These are phyloP conservation scores for Drosophila paracracens DNA, from an alignment of 2,888 invertebrate genomes.

Conservation along the genomic window DNA sequence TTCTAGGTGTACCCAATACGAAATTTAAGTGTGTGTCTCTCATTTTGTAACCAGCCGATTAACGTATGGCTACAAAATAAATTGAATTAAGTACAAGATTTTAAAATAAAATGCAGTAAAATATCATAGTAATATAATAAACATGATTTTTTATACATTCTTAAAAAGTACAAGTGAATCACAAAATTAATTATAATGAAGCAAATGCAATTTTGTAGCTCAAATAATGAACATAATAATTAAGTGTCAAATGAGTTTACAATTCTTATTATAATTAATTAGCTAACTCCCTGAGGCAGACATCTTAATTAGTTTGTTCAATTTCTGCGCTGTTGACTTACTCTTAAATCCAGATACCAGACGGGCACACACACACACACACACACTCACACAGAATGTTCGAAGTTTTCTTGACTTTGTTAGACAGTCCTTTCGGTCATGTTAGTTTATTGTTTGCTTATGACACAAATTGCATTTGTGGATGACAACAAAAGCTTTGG, in stretches of 20 bases:
- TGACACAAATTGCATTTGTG: conserved; percentile 75
- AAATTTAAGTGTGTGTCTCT: not conserved
- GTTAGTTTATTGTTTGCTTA: conserved; percentile 60
- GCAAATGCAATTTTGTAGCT: not conserved
- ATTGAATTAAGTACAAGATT: not conserved
- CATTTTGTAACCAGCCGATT: not conserved
- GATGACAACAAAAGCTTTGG: conserved; percentile 72
- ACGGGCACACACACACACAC: not conserved
- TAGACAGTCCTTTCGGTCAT: conserved; percentile 44
- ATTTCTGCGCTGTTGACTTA: conserved; percentile 2
- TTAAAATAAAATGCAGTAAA: not conserved
- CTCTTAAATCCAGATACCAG: conserved; percentile 1
- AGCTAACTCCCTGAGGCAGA: not conserved
- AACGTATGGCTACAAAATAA: not conserved
- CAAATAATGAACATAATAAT: not conserved
- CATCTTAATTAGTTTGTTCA: conserved; percentile 16
- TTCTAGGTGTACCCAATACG: not conserved
- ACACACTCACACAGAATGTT: conserved; percentile 13
- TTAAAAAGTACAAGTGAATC: not conserved
- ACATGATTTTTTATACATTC: not conserved
- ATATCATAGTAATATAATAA: not conserved
- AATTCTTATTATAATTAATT: not conserved
- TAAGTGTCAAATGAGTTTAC: not conserved
- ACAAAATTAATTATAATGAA: not conserved
- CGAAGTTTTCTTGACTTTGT: conserved; percentile 63